A percentile compares a stretch with the other conserved stretches of the same genome.
These are phyloP conservation scores for Zaprionus gabonicus DNA, from an alignment of 1,140 invertebrate genomes.

Conservation along the genomic window DNA sequence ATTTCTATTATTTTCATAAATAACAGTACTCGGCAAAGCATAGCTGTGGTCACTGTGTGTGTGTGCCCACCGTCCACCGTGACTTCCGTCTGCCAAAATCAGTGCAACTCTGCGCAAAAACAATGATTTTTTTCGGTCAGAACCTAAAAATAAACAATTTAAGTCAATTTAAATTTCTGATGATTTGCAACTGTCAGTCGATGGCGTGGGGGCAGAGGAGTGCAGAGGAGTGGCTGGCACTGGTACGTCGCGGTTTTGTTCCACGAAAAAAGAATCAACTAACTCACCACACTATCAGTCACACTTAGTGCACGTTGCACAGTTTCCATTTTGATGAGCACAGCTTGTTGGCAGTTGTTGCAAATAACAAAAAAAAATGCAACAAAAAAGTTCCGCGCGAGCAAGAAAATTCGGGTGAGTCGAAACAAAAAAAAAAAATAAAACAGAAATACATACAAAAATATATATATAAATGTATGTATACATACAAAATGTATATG, in stretches of 20 bases:
- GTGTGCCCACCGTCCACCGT: neutral
- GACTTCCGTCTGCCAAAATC: constrained; percentile 60
- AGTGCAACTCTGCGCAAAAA: constrained; percentile 50
- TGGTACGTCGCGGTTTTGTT: constrained; percentile 22
- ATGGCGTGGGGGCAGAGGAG: constrained; percentile 17
- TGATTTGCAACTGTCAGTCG: constrained; percentile 80
- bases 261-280: constrained; percentile 77
- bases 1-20: constrained; percentile 83
- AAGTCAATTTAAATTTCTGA: constrained; percentile 82
- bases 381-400: constrained; percentile 19
- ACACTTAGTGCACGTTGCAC: constrained; percentile 79
- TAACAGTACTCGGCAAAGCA: constrained; percentile 45
- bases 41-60: constrained; percentile 8
- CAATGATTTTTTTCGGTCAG: constrained; percentile 40
- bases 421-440: constrained; percentile 38
- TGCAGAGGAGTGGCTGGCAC: neutral
- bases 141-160: constrained; percentile 75
- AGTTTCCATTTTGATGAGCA: constrained; percentile 83
- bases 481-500: constrained; percentile 13
- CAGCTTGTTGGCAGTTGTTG: constrained; percentile 48
- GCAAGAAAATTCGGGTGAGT: constrained; percentile 53
- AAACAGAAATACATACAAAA: constrained; percentile 4
- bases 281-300: constrained; percentile 81
- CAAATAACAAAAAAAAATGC: constrained; percentile 46
- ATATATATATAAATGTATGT: constrained; percentile 12